A percentile compares a stretch with the other conserved stretches of the same genome.
Evolutionary conservation across 2,888 invertebrate species (phyloP).

Genomic region (Theristus sp.): DNA sequence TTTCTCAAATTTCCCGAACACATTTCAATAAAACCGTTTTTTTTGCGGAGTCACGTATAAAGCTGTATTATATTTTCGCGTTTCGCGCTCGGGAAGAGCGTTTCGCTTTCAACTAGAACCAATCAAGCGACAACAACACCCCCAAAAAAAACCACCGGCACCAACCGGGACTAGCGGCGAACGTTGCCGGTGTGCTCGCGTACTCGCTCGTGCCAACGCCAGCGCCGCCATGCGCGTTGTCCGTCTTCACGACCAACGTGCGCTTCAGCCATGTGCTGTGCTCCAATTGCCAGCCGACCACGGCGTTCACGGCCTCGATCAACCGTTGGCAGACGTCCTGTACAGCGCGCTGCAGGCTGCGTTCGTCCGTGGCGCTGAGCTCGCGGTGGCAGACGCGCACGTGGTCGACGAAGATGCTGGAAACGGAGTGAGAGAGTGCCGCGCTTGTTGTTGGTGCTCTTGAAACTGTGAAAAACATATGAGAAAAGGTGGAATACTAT

Average conservation of each 20-base stretch:
- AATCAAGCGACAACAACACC: too few species aligned
- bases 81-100: too few species aligned
- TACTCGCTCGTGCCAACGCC: too few species aligned
- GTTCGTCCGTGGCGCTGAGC: slow-evolving; percentile 13
- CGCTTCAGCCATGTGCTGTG: slow-evolving; percentile 61
- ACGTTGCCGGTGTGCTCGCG: too few species aligned
- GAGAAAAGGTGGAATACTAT: too few species aligned
- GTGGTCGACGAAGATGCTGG: slow-evolving; percentile 54
- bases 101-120: too few species aligned
- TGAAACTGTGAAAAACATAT: background rate
- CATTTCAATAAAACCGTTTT: too few species aligned
- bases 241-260: slow-evolving; percentile 16
- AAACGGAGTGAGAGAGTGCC: slow-evolving; percentile 8
- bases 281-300: slow-evolving; percentile 72
- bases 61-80: too few species aligned
- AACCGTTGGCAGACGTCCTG: slow-evolving; percentile 41
- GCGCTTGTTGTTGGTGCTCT: background rate
- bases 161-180: too few species aligned
- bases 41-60: too few species aligned
- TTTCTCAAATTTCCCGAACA: too few species aligned
- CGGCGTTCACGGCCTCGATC: slow-evolving; percentile 58
- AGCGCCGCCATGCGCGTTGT: slow-evolving; percentile 14
- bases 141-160: too few species aligned
- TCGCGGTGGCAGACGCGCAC: slow-evolving; percentile 55
- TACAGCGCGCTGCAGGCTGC: background rate